Evolutionary conservation across 2,113 vertebrate genomes (phyloP).

Genomic region (Salvator merianae): DNA sequence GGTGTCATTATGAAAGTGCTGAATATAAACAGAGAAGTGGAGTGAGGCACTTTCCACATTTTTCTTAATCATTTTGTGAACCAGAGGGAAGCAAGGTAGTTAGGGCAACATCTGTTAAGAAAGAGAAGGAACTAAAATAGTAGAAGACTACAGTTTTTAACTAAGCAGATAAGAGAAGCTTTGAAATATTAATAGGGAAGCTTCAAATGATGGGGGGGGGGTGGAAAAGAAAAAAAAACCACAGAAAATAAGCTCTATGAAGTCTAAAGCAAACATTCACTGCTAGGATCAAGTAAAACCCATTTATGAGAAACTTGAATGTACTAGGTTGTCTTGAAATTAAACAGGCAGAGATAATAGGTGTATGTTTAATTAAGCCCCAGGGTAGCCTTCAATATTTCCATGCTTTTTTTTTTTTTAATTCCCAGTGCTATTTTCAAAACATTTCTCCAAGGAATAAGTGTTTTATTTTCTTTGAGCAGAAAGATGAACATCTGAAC

Average conservation of each 20-base stretch:
- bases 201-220: slow-evolving; percentile 36
- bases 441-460: slow-evolving; percentile 7
- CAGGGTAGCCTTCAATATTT: neutral
- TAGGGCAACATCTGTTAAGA: neutral
- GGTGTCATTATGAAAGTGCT: slow-evolving; percentile 35
- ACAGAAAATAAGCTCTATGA: slow-evolving; percentile 7
- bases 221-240: slow-evolving; percentile 1
- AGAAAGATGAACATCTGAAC: neutral
- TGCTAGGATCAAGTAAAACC: slow-evolving; percentile 21
- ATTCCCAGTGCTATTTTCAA: slow-evolving; percentile 12
- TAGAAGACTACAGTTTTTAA: slow-evolving; percentile 34
- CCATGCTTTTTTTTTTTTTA: rapidly evolving
- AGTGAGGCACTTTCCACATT: slow-evolving; percentile 33
- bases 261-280: neutral
- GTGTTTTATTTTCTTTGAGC: neutral
- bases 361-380: neutral
- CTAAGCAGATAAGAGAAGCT: slow-evolving; percentile 24
- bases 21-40: neutral
- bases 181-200: slow-evolving; percentile 34
- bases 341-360: neutral
- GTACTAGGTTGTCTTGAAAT: slow-evolving; percentile 15
- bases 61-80: slow-evolving; percentile 23
- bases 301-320: neutral
- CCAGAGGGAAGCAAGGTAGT: neutral
- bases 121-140: slow-evolving; percentile 24